Conservation (phyloP, 2,888 invertebrate genomes). For the Tetrapedia diversipes region DNA sequence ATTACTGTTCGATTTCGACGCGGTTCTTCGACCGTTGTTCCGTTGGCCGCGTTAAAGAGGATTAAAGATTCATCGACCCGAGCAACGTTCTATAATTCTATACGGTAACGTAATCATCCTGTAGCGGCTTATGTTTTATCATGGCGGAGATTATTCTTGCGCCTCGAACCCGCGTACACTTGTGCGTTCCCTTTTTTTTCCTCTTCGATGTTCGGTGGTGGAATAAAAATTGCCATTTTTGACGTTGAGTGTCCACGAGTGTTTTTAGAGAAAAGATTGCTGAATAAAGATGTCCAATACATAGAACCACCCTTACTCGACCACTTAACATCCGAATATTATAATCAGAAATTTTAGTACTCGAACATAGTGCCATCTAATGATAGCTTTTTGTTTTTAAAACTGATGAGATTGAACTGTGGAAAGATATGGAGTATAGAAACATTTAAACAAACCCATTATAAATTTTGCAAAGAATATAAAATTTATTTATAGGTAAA, state of each 20-base stretch:
- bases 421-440: too few species aligned
- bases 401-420: too few species aligned
- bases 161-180: background rate
- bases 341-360: too few species aligned
- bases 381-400: too few species aligned
- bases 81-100: slow-evolving; percentile 11
- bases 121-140: slow-evolving; percentile 23
- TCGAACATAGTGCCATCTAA: too few species aligned
- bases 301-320: too few species aligned
- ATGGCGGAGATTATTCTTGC: slow-evolving; percentile 2
- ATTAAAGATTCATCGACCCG: slow-evolving; percentile 46
- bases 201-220: background rate
- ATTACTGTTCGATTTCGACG: slow-evolving; percentile 33
- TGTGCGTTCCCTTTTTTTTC: background rate
- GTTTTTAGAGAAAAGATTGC: too few species aligned
- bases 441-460: too few species aligned
- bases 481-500: too few species aligned
- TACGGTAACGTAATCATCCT: slow-evolving; percentile 24
- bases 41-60: slow-evolving; percentile 36
- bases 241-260: background rate
- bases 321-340: too few species aligned
- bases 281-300: too few species aligned
- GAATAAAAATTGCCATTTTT: background rate
- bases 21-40: slow-evolving; percentile 13
- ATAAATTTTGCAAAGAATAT: too few species aligned